phyloP scores from a whole-genome alignment of 2,888 invertebrate species.

The Aricia artaxerxes region DNA sequence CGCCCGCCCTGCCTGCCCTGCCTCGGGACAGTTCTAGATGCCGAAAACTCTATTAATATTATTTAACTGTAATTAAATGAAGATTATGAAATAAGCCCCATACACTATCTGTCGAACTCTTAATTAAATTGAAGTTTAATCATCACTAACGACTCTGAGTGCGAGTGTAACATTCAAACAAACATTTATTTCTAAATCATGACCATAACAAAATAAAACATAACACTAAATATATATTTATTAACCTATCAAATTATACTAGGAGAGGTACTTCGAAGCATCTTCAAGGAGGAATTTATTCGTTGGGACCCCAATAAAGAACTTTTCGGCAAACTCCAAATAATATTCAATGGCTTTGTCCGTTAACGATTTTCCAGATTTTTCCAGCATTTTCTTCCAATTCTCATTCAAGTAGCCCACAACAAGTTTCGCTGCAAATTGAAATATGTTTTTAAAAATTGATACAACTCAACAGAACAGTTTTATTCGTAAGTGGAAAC shows the following conservation, averaged over 20 bases:
- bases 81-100: too few relatives aligned
- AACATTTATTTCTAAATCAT: background rate
- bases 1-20: too few relatives aligned
- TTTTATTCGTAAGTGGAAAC: too few relatives aligned
- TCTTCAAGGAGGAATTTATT: conserved; percentile 27
- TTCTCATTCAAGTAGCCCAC: conserved; percentile 48
- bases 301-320: conserved; percentile 24
- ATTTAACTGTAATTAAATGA: too few relatives aligned
- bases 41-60: too few relatives aligned
- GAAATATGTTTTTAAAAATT: background rate
- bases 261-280: conserved; percentile 5
- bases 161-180: background rate
- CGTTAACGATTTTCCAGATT: conserved; percentile 26
- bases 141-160: too few relatives aligned
- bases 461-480: background rate
- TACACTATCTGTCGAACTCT: too few relatives aligned
- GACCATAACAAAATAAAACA: background rate
- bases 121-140: too few relatives aligned
- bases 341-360: conserved; percentile 27
- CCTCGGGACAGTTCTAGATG: too few relatives aligned
- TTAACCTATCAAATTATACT: conserved; percentile 6
- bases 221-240: background rate
- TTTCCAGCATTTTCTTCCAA: conserved; percentile 44
- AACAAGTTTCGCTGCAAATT: conserved; percentile 48
- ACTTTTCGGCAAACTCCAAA: conserved; percentile 22